These are phyloP conservation scores for Aphaenogaster rudis DNA, from an alignment of 1,140 invertebrate genomes.

Conservation along the genomic window DNA sequence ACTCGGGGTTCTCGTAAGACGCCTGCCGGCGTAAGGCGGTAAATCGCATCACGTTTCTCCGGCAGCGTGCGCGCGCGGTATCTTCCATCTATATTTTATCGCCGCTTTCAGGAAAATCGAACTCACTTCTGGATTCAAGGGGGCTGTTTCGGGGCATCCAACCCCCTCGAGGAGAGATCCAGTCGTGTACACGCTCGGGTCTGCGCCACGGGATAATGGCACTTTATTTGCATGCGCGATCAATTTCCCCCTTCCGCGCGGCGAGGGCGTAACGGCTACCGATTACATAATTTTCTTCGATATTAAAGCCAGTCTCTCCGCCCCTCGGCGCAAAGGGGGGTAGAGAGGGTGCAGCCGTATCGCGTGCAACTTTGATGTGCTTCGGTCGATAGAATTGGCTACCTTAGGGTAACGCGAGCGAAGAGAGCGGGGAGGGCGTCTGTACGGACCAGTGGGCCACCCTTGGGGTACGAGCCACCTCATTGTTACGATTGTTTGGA, in stretches of 20 bases:
- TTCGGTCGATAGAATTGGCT: slow-evolving; percentile 86
- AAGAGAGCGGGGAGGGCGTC: slow-evolving; percentile 29
- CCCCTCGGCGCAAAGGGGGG: slow-evolving; percentile 47
- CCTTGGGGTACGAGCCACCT: slow-evolving; percentile 70
- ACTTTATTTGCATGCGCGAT: slow-evolving; percentile 84
- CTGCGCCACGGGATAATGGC: slow-evolving; percentile 76
- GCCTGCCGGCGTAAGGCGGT: slow-evolving; percentile 49
- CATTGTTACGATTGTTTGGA: slow-evolving; percentile 83
- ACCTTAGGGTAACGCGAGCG: slow-evolving; percentile 60
- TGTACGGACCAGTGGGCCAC: slow-evolving; percentile 61
- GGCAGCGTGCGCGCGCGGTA: slow-evolving; percentile 39
- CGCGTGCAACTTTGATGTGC: slow-evolving; percentile 85
- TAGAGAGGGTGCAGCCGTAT: slow-evolving; percentile 74
- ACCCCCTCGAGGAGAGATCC: slow-evolving; percentile 53
- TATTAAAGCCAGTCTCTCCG: slow-evolving; percentile 79
- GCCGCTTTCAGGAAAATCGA: slow-evolving; percentile 72
- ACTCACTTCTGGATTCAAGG: slow-evolving; percentile 41
- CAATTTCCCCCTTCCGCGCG: slow-evolving; percentile 76
- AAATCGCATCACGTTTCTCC: slow-evolving; percentile 62
- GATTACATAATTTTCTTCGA: slow-evolving; percentile 85
- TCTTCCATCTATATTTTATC: slow-evolving; percentile 70
- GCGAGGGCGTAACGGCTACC: slow-evolving; percentile 75
- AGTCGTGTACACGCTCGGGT: slow-evolving; percentile 67
- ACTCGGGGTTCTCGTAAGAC: slow-evolving; percentile 45
- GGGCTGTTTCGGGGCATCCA: slow-evolving; percentile 47